Conservation (phyloP, 2,113 vertebrate genomes). For the Macrotis lagotis region DNA sequence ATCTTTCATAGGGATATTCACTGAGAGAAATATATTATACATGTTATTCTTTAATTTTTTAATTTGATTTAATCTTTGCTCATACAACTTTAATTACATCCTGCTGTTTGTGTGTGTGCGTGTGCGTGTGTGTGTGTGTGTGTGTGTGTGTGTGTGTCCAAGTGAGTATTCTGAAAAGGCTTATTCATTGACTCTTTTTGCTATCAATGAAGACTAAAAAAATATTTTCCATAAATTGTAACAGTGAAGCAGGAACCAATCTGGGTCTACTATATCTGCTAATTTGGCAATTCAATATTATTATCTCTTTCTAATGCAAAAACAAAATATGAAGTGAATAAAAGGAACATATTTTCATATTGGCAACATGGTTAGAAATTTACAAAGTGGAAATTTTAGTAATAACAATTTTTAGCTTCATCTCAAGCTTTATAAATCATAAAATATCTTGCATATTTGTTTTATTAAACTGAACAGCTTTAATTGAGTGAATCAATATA, state of each 20-base stretch:
- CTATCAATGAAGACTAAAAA: constrained; percentile 23
- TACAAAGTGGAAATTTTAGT: neutral
- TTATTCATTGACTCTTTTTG: constrained; percentile 32
- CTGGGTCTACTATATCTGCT: too few species aligned
- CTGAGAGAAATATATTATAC: neutral
- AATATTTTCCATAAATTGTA: neutral
- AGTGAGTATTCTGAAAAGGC: neutral
- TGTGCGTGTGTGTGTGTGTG: neutral
- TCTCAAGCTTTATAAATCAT: neutral
- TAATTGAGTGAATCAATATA: neutral
- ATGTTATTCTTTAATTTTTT: neutral
- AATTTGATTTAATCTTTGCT: neutral
- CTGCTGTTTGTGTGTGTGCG: neutral
- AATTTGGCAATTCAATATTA: neutral
- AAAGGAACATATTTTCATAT: neutral
- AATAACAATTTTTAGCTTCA: neutral
- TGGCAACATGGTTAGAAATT: neutral
- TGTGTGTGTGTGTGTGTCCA: neutral
- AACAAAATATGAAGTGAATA: neutral
- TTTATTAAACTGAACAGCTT: neutral
- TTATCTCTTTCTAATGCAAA: neutral
- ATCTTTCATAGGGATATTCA: neutral
- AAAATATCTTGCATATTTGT: neutral
- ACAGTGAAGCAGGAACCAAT: neutral
- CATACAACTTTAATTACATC: neutral